Evolutionary conservation across 2,888 invertebrate genomes (phyloP).

Genomic region (Antheraea yamamai): DNA sequence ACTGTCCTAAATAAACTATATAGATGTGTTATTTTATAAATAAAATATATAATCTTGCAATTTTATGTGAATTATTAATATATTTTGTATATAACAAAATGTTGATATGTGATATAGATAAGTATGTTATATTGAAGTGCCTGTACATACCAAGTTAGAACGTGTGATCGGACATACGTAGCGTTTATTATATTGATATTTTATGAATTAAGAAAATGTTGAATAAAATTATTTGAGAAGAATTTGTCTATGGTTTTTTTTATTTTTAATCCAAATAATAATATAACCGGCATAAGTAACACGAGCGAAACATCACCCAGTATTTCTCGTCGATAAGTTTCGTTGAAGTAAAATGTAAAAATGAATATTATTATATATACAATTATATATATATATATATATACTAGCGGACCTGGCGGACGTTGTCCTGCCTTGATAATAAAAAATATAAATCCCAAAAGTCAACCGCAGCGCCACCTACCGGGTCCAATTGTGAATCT

Average conservation of each 20-base stretch:
- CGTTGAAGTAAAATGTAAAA: no score
- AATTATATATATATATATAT: no score
- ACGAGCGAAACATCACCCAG: no score
- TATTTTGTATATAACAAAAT: constrained; percentile 57
- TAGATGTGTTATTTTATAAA: background rate
- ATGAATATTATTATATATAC: no score
- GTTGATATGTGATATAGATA: constrained; percentile 77
- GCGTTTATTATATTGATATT: constrained; percentile 37
- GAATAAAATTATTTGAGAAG: constrained; percentile 62
- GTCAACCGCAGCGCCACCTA: no score
- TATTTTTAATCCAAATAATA: no score
- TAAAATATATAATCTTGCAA: constrained; percentile 29
- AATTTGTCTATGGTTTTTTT: constrained; percentile 17
- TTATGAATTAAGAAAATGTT: constrained; percentile 59
- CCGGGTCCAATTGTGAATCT: no score
- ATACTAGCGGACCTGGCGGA: no score
- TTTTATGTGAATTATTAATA: constrained; percentile 36
- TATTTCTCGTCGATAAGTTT: no score
- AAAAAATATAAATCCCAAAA: no score
- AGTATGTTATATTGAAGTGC: constrained; percentile 60
- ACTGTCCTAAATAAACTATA: background rate
- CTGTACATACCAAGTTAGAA: constrained; percentile 57
- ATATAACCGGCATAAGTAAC: no score
- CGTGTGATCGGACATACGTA: constrained; percentile 12
- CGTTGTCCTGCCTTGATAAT: no score